phyloP scores from a whole-genome alignment of 2,797 vertebrate species.

The Acomys russatus region DNA sequence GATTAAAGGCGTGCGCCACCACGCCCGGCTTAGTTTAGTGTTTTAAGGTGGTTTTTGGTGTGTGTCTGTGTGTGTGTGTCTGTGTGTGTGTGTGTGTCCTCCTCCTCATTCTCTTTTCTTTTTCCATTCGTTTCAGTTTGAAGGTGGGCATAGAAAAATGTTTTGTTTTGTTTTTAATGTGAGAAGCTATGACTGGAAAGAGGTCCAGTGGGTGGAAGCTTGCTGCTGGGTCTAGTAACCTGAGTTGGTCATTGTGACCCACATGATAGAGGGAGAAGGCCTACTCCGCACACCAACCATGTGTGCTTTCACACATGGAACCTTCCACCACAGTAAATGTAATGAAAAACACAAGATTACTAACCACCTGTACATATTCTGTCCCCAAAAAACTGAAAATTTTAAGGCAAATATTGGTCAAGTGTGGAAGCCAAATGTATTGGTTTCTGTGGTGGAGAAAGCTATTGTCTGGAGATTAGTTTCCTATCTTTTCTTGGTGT shows the following conservation, averaged over 20 bases:
- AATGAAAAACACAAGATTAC: neutral
- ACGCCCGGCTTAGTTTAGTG: too few species aligned
- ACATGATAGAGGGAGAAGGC: neutral
- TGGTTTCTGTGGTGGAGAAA: conserved; percentile 45
- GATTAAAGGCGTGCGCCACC: too few species aligned
- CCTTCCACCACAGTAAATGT: neutral
- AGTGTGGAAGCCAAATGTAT: neutral
- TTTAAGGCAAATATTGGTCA: conserved; percentile 53
- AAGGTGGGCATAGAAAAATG: neutral
- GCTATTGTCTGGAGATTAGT: conserved; percentile 7
- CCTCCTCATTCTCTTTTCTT: neutral
- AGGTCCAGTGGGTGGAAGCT: neutral
- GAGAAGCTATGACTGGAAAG: neutral
- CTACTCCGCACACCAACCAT: neutral
- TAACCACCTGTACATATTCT: conserved; percentile 32
- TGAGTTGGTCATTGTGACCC: neutral
- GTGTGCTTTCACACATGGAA: neutral
- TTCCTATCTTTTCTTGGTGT: neutral
- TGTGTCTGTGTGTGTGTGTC: neutral
- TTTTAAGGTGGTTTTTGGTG: neutral
- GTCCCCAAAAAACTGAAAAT: conserved; percentile 49
- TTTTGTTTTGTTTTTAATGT: neutral
- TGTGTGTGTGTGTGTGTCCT: neutral
- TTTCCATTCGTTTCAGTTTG: conserved; percentile 24
- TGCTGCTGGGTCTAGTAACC: neutral